These are phyloP conservation scores for Pogona vitticeps DNA, from an alignment of 2,113 vertebrate genomes.

Conservation along the genomic window DNA sequence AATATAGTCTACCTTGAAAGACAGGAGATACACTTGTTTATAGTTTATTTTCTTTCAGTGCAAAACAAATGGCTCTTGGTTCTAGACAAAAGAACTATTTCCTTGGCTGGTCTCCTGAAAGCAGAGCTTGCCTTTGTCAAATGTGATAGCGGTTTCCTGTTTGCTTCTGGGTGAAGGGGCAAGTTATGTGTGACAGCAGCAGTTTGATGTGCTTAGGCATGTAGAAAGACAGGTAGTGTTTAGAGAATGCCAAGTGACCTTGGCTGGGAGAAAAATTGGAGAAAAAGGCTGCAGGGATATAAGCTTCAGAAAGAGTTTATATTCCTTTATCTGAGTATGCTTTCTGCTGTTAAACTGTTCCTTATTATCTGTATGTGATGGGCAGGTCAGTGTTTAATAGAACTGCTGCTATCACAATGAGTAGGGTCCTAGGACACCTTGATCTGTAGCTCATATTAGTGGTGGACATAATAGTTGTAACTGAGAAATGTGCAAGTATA, in stretches of 20 bases:
- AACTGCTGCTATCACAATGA: neutral
- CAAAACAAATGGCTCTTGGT: neutral
- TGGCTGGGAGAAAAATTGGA: neutral
- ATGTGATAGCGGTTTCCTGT: neutral
- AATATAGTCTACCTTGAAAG: neutral
- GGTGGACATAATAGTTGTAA: neutral
- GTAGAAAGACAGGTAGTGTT: neutral
- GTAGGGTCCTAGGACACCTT: neutral
- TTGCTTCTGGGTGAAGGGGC: neutral
- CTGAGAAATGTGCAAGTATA: neutral
- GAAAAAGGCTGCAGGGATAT: neutral
- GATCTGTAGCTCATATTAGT: neutral
- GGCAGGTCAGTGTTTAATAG: neutral
- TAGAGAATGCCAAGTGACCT: neutral
- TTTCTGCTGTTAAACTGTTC: neutral
- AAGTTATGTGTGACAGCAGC: neutral
- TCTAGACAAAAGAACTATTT: constrained; percentile 9
- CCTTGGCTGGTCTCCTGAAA: neutral
- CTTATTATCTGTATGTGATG: neutral
- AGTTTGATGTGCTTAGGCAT: neutral
- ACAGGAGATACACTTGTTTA: neutral
- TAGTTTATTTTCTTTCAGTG: neutral
- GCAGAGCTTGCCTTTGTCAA: neutral
- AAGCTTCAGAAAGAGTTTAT: neutral
- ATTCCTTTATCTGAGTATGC: neutral